Conservation (phyloP, 2,888 invertebrate species). For the Lottia scabra region DNA sequence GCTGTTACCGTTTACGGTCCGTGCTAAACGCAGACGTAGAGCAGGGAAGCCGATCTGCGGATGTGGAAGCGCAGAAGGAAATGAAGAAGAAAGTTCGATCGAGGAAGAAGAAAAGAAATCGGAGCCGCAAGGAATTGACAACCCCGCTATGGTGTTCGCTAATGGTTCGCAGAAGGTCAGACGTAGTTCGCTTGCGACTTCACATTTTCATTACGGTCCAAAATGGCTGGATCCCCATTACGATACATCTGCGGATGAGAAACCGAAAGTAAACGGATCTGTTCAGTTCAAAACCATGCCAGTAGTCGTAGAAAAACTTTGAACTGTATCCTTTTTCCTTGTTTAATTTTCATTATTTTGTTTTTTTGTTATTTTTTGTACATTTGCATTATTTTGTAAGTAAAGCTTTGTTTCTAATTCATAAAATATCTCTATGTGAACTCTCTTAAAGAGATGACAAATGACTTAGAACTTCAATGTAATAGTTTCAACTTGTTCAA, state of each 20-base stretch:
- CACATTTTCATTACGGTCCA: conserved; percentile 30
- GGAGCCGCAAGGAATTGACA: background rate
- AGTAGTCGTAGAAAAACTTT: no score
- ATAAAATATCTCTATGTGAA: no score
- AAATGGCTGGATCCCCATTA: conserved; percentile 37
- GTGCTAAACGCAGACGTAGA: conserved; percentile 45
- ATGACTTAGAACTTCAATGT: no score
- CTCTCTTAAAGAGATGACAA: no score
- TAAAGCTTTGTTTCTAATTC: no score
- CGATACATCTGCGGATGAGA: background rate
- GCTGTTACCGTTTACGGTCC: conserved; percentile 53
- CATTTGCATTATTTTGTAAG: no score
- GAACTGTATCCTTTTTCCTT: no score
- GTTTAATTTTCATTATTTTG: no score
- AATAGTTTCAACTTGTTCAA: no score
- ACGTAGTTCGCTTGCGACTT: conserved; percentile 11
- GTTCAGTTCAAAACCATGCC: no score
- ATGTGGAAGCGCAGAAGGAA: conserved; percentile 28
- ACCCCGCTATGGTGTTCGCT: background rate
- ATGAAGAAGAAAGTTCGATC: conserved; percentile 4
- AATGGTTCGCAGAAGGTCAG: background rate
- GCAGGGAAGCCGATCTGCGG: conserved; percentile 51
- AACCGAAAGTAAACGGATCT: no score
- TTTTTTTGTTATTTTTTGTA: no score
- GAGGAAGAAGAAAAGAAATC: background rate